Evolutionary conservation across 2,888 invertebrate genomes (phyloP).

Genomic region (Cistogaster globosa): DNA sequence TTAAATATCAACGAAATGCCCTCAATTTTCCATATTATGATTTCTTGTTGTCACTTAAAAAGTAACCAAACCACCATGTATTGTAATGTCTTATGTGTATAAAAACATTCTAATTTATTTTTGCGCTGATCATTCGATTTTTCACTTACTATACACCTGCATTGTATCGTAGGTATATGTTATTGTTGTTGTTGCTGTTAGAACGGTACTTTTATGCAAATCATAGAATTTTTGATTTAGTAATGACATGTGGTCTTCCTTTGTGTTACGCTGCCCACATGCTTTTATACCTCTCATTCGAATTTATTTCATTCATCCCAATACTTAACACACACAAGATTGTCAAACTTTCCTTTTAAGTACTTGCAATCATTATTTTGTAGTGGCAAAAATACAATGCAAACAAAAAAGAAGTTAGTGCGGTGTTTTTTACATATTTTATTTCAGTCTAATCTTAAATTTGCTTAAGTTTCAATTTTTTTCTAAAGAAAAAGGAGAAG

Average conservation of each 20-base stretch:
- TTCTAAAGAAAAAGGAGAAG: not conserved
- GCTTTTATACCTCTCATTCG: not conserved
- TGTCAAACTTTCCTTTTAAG: too few relatives aligned
- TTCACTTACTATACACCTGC: slow-evolving; percentile 2
- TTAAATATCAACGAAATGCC: too few relatives aligned
- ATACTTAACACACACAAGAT: not conserved
- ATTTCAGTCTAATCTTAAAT: too few relatives aligned
- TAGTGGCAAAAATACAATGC: too few relatives aligned
- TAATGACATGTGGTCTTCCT: not conserved
- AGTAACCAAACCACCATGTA: too few relatives aligned
- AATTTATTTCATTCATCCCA: too few relatives aligned
- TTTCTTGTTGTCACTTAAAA: too few relatives aligned
- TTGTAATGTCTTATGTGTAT: too few relatives aligned
- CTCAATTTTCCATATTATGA: too few relatives aligned
- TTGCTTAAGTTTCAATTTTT: not conserved
- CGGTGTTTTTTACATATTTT: too few relatives aligned
- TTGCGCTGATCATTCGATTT: not conserved
- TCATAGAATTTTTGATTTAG: not conserved
- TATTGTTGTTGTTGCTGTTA: not conserved
- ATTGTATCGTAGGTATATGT: slow-evolving; percentile 4
- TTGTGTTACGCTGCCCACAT: not conserved
- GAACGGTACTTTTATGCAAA: slow-evolving; percentile 1
- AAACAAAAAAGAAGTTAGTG: too few relatives aligned
- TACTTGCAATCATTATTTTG: too few relatives aligned
- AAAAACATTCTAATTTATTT: not conserved